Base-by-base conservation (phyloP, 1,140 invertebrate species). In the Trissolcus basalis region DNA sequence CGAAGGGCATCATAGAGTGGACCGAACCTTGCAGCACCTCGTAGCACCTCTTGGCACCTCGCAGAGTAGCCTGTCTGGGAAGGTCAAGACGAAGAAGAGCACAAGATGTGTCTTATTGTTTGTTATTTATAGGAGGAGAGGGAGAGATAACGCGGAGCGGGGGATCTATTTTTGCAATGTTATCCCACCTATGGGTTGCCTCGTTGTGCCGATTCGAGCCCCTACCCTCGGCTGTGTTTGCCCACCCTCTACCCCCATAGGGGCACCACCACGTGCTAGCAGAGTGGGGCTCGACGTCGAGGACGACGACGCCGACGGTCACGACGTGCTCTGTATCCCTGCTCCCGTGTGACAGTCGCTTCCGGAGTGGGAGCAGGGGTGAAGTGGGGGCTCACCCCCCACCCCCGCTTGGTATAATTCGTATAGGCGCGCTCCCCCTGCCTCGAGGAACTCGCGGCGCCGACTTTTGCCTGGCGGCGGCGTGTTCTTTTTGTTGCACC, bases 171-270 rank as follows among this genome's bases (percentile, higher is more conserved):
- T 85, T 56, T 59, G 58, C 71, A 74, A 49, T 76, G 77, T 77
- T 78, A 77, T 83, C 80, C 83, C 84, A 84, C 82, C 83, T 83
- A 85, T 83, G 79, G 78, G 77, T 73, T 81, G 70, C 65, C 65
- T 67, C 70, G 70, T 78, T 65, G 60, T 71, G 50, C 60, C 56
- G 44, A 35, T 55, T 36, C 60, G 41, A 55, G 45, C 75, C 75
- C 75, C 75, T 77, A 68, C 77, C 77, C 82, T 72, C 78, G 49
- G 65, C 53, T 50, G 78, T 63, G 55, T 55, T 64, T 71, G 81
- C 77, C 81, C 78, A 82, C 80, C 81, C 79, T 79, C 81, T 79
- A 83, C 82, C 83, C 81, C 81, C 63, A 77, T 80, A 75, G 74
- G 79, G 65, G 43, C 43, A 12, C 11, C 59, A 79, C 75, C 78